Conservation (phyloP, 2,888 invertebrate genomes). For the Trachelus stipa region DNA sequence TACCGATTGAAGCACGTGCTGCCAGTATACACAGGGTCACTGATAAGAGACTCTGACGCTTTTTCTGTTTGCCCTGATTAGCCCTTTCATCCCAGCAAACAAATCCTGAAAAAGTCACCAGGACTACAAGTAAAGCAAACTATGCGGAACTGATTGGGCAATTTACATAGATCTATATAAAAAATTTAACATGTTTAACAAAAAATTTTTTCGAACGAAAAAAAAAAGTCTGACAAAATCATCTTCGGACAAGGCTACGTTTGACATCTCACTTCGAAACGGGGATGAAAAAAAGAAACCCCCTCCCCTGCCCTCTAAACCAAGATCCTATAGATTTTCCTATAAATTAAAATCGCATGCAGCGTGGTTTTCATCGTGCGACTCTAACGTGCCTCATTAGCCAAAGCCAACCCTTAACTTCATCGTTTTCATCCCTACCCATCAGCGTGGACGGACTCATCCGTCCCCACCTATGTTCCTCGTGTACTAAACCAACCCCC, state of each 20-base stretch:
- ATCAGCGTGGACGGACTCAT: slow-evolving; percentile 24
- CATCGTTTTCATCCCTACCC: slow-evolving; percentile 20
- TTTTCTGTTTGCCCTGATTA: slow-evolving; percentile 51
- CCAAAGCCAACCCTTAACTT: slow-evolving; percentile 7
- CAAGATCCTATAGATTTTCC: background rate
- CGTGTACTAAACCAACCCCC: slow-evolving; percentile 36
- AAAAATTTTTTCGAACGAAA: background rate
- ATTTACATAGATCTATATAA: background rate
- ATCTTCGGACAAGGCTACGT: background rate
- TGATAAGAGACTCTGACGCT: slow-evolving; percentile 33
- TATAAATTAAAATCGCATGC: slow-evolving; percentile 40
- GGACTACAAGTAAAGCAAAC: slow-evolving; percentile 26
- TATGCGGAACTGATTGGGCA: background rate
- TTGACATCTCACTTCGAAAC: background rate
- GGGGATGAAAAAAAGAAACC: background rate
- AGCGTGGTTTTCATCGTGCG: slow-evolving; percentile 42
- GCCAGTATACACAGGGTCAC: background rate
- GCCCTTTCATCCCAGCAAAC: slow-evolving; percentile 48
- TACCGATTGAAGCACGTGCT: background rate
- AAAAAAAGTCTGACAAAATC: background rate
- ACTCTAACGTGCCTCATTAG: background rate
- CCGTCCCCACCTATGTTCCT: slow-evolving; percentile 23
- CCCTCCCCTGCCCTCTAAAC: rapidly evolving
- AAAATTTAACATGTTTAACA: background rate
- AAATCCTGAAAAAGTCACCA: slow-evolving; percentile 39